A percentile compares a stretch with the other conserved stretches of the same genome.
Evolutionary conservation across 2,888 invertebrate genomes (phyloP).

Genomic region (Aphidoletes aphidimyza): DNA sequence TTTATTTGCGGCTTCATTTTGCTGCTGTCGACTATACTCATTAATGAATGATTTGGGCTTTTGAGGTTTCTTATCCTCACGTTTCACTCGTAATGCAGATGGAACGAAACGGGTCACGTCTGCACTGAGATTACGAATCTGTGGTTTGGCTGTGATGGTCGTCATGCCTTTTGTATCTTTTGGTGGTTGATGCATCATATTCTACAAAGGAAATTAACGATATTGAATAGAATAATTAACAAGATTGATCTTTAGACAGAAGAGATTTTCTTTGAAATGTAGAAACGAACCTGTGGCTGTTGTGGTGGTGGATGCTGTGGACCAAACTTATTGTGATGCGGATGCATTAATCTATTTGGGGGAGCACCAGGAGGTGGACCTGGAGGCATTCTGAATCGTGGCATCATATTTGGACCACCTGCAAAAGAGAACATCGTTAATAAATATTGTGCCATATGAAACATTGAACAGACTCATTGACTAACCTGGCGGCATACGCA

Average conservation of each 20-base stretch:
- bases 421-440: slow-evolving; percentile 61
- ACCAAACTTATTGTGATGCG: slow-evolving; percentile 60
- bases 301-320: slow-evolving; percentile 24
- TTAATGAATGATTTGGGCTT: slow-evolving; percentile 69
- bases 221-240: not conserved
- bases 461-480: not conserved
- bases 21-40: slow-evolving; percentile 65
- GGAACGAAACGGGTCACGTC: slow-evolving; percentile 97
- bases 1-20: slow-evolving; percentile 68
- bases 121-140: slow-evolving; percentile 88
- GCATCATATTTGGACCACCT: slow-evolving; percentile 69
- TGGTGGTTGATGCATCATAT: slow-evolving; percentile 71
- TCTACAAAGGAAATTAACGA: not conserved
- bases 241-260: not conserved
- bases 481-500: slow-evolving; percentile 69
- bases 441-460: not conserved
- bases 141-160: slow-evolving; percentile 96
- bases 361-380: slow-evolving; percentile 75
- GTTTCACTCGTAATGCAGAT: slow-evolving; percentile 89
- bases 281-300: slow-evolving; percentile 11
- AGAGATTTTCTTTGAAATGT: no score
- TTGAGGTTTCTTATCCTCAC: slow-evolving; percentile 78
- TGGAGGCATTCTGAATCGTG: slow-evolving; percentile 71
- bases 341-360: slow-evolving; percentile 69
- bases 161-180: slow-evolving; percentile 77